phyloP scores from a whole-genome alignment of 1,140 invertebrate species.

The Leptinotarsa texana region DNA sequence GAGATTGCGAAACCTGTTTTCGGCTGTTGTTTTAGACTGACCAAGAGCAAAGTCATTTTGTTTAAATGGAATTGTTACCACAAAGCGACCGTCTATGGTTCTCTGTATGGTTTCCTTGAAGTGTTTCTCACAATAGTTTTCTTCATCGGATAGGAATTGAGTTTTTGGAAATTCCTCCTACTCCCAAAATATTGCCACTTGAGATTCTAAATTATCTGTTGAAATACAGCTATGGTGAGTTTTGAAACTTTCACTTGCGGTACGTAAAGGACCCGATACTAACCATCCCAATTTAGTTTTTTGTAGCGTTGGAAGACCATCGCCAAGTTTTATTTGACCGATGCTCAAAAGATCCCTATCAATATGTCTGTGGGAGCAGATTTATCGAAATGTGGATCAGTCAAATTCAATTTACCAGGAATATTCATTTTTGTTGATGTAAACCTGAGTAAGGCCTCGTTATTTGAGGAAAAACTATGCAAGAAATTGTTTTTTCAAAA shows the following conservation, averaged over 20 bases:
- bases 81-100: too few relatives aligned
- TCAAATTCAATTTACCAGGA: constrained; percentile 38
- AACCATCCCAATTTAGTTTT: neutral
- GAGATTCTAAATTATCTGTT: constrained; percentile 1
- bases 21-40: too few relatives aligned
- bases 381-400: constrained; percentile 40
- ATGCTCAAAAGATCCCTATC: constrained; percentile 39
- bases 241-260: neutral
- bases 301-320: neutral
- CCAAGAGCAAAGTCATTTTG: too few relatives aligned
- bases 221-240: neutral
- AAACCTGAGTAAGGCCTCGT: constrained; percentile 30
- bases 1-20: too few relatives aligned
- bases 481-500: constrained; percentile 27
- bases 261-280: neutral
- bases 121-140: too few relatives aligned
- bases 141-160: neutral
- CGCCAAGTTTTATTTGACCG: constrained; percentile 37
- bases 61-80: too few relatives aligned
- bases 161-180: neutral
- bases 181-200: neutral
- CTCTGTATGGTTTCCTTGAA: too few relatives aligned
- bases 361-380: constrained; percentile 40
- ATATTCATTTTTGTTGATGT: constrained; percentile 34
- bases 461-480: constrained; percentile 30